Evolutionary conservation across 1,140 invertebrate genomes (phyloP), one percentile per base, ranked within the genome.

Genomic region (Hyphantria cunea): DNA sequence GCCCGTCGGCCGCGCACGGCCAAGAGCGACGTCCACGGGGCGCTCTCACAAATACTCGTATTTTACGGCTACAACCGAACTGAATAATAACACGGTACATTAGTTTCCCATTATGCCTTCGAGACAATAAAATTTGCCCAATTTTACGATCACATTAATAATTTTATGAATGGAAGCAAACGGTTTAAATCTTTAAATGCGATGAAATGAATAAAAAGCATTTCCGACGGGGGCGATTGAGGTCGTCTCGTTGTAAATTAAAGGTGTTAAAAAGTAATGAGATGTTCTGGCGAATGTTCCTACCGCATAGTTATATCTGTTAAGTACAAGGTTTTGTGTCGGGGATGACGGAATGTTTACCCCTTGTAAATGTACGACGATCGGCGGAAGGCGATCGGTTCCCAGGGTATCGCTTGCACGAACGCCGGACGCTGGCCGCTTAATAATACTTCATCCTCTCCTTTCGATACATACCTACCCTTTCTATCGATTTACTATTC

Each of bases 11-110:
- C 17, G 17, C 17, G 17, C 17, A 3, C 58, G 67, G 74, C 61
- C 70, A 58, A 60, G 72, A 44, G 32, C 52, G 44, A 34, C 60
- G 64, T 51, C 49, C 59, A 61, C 54, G 50, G 47, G 34, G 69
- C 74, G 77, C 78, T 73, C 76, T 72, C 77, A 74, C 81, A 79
- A 82, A 82, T 67, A 82, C 74, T 78, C 81, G 81, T 86, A 89
- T 86, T 88, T 88, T 89, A 89, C 82, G 76, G 84, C 88, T 88
- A 81, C 82, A 80, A 78, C 79, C 81, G 77, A 88, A 86, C 85
- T 90, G 88, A 89, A 90, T 89, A 90, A 90, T 90, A 88, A 89
- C 88, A 90, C 86, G 88, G 76, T 88, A 90, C 88, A 90, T 90
- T 90, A 90, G 88, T 88, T 90, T 90, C 86, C 86, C 88, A 90